Percentiles rank a stretch among this genome's conserved stretches.
Evolutionary conservation across 2,888 invertebrate species (phyloP).

Genomic region (Oxycera nigricornis): DNA sequence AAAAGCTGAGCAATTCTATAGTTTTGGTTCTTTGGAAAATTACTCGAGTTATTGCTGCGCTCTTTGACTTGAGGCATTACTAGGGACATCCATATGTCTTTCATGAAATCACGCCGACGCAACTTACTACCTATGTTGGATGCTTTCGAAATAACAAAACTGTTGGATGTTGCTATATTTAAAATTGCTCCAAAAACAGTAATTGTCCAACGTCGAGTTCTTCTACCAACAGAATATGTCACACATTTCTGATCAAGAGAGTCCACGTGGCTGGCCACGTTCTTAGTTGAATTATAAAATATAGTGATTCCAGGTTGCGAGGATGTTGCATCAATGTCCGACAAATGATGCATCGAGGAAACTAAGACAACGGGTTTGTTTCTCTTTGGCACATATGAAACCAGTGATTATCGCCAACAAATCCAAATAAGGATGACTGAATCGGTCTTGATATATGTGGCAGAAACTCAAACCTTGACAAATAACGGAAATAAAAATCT

Average conservation of each 20-base stretch:
- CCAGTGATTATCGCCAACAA: constrained; percentile 1
- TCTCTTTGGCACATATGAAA: constrained; percentile 13
- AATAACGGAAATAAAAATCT: background rate
- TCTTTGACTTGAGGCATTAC: constrained; percentile 8
- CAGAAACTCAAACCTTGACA: background rate
- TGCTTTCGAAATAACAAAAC: background rate
- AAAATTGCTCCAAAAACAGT: constrained; percentile 11
- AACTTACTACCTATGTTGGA: background rate
- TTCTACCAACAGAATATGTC: constrained; percentile 22
- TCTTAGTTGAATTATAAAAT: constrained; percentile 11
- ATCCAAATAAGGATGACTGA: constrained; percentile 15
- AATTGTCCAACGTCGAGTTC: constrained; percentile 1
- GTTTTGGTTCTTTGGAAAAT: too few species aligned
- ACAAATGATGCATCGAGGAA: constrained; percentile 8
- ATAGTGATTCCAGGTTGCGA: background rate
- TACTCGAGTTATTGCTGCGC: too few species aligned
- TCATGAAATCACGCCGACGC: background rate
- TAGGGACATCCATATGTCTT: background rate
- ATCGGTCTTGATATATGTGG: constrained; percentile 9
- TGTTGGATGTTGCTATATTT: background rate
- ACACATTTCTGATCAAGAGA: background rate
- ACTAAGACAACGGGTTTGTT: background rate
- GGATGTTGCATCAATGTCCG: background rate
- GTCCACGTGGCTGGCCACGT: background rate
- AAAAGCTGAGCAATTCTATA: too few species aligned